Percentiles rank a stretch among this genome's conserved stretches.
Evolutionary conservation across 1,140 invertebrate species (phyloP).

Genomic region (Dendroctonus valens): DNA sequence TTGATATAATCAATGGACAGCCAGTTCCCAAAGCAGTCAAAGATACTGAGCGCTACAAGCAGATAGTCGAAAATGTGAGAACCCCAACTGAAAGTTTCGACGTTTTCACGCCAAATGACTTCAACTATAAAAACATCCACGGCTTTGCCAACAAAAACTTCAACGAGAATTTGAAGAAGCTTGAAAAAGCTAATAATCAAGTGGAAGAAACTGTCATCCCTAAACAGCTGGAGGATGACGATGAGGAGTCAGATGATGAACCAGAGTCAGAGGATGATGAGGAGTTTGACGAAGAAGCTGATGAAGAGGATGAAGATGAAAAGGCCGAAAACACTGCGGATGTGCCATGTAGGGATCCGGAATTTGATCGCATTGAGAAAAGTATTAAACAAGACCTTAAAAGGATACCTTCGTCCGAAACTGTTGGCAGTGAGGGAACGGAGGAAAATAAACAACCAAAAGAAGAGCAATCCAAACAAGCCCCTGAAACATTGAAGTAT

Average conservation of each 20-base stretch:
- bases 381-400: too few relatives aligned
- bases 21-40: slow-evolving; percentile 22
- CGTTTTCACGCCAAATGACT: slow-evolving; percentile 3
- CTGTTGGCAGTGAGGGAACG: too few relatives aligned
- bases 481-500: slow-evolving; percentile 12
- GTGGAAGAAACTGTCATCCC: slow-evolving; percentile 1
- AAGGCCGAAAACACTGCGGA: slow-evolving; percentile 8
- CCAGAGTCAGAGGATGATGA: slow-evolving; percentile 11
- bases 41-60: slow-evolving; percentile 21
- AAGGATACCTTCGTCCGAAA: too few relatives aligned
- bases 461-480: neutral
- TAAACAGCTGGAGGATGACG: slow-evolving; percentile 30
- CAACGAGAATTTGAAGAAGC: slow-evolving; percentile 17
- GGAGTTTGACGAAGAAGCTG: slow-evolving; percentile 26
- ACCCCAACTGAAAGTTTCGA: slow-evolving; percentile 7
- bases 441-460: too few relatives aligned
- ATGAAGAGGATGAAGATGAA: slow-evolving; percentile 5
- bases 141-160: slow-evolving; percentile 12
- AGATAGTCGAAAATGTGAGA: slow-evolving; percentile 22
- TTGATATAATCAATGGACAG: slow-evolving; percentile 22
- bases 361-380: too few relatives aligned
- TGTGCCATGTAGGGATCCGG: slow-evolving; percentile 14
- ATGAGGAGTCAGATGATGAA: slow-evolving; percentile 23
- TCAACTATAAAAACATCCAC: neutral
- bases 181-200: slow-evolving; percentile 23